Evolutionary conservation across 2,888 invertebrate genomes (phyloP), one percentile per base, ranked within the genome.

Genomic region (Melinopterus prodromus): DNA sequence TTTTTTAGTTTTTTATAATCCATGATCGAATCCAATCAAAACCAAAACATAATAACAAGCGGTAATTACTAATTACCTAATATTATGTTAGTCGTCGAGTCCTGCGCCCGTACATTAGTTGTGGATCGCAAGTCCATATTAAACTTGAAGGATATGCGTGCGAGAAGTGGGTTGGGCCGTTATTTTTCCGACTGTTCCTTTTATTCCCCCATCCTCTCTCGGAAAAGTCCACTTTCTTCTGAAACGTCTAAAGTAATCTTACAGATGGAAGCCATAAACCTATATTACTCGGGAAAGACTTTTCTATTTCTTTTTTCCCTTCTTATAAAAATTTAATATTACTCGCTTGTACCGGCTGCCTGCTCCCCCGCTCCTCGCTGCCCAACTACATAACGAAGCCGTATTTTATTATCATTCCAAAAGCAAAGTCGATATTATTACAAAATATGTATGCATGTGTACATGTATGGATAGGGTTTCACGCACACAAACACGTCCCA

Each of bases 251-350:
- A 89, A 89, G 89, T 89, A 89, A 89, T 89, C 89, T 89, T 88
- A 89, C 89, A 89, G 89, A 89, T 89, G 89, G 89, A 89, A 88
- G 88, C 89, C 88, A 89, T 89, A 89, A 89, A 89, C 89, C 89
- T 89, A 89, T 89, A 89, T 89, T 89, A 89, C 89, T 89, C 88
- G 88, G 87, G 87, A 89, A 89, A 89, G 88, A 88, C 88, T 88
- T 88, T 89, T 88, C 88, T 88, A 88, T 88, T 89, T 89, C 88
- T 88, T 88, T 89, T 88, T 88, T 87, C 86, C 87, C 87, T 87
- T 87, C 88, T 89, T 89, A 88, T 89, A 88, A 89, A 89, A 89
- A 89, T 89, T 89, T 89, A 89, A 89, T 89, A 89, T 89, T 89
- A 89, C 89, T 88, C 88, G 53, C 74, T 74, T 37, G 74, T 36